A percentile compares a stretch with the other conserved stretches of the same genome.
Evolutionary conservation across 2,113 vertebrate genomes (phyloP).

Genomic region (Oryzias javanicus): DNA sequence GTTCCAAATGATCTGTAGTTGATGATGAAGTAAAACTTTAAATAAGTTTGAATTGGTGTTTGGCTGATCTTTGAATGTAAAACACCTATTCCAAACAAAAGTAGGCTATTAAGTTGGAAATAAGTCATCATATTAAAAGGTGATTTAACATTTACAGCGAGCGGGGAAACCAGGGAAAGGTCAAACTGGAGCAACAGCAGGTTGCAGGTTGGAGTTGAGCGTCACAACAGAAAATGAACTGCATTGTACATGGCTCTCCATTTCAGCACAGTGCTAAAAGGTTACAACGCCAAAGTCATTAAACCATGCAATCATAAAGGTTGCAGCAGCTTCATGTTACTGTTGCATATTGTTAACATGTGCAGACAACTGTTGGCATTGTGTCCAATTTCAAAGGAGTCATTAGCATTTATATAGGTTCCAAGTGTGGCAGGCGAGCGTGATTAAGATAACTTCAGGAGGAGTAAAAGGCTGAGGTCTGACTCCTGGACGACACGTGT

Average conservation of each 20-base stretch:
- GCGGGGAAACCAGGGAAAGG: slow-evolving; percentile 56
- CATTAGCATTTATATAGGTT: slow-evolving; percentile 71
- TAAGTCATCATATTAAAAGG: slow-evolving; percentile 47
- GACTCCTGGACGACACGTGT: slow-evolving; percentile 5
- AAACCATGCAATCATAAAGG: slow-evolving; percentile 49
- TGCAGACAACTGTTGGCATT: slow-evolving; percentile 30
- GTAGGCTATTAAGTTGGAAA: not conserved
- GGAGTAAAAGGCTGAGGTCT: slow-evolving; percentile 17
- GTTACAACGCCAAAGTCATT: slow-evolving; percentile 56
- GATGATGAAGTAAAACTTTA: too few relatives aligned
- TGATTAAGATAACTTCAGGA: slow-evolving; percentile 42
- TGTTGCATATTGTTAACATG: slow-evolving; percentile 42
- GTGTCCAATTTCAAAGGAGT: slow-evolving; percentile 60
- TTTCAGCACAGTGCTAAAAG: slow-evolving; percentile 50
- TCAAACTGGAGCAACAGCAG: slow-evolving; percentile 50
- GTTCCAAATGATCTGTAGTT: too few relatives aligned
- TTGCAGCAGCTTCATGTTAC: slow-evolving; percentile 44
- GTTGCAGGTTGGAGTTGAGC: slow-evolving; percentile 15
- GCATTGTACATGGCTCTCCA: slow-evolving; percentile 24
- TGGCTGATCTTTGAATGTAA: not conserved
- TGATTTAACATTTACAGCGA: slow-evolving; percentile 59
- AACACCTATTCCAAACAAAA: slow-evolving; percentile 3
- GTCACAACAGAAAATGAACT: slow-evolving; percentile 51
- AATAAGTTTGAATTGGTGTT: not conserved
- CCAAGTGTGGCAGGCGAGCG: slow-evolving; percentile 12